Base-by-base conservation (phyloP, 2,113 vertebrate species). In the Tricholaema leucomelas region DNA sequence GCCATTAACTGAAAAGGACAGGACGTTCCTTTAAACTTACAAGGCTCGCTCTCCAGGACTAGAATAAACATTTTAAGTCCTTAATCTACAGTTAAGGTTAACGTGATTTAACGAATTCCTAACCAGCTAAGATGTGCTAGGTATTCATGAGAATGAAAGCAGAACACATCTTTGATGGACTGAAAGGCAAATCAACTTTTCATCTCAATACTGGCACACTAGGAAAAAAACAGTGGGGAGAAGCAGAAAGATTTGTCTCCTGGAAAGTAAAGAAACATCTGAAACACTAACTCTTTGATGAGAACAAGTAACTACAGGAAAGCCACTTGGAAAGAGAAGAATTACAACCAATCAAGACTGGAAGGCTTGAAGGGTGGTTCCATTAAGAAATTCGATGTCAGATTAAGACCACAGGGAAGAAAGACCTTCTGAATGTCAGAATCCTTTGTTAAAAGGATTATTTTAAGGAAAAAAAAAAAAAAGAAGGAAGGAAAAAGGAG, bases 81-180 rank as follows among this genome's bases (percentile, higher is more conserved):
- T 78, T 88, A 91, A 94, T 81, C 25, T 78, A 71, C 54, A 75
- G 61, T 75, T 88, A 86, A 86, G 24, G 96, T 96, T 97, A 97
- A 97, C 92, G 88, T 88, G 65, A 81, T 96, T 87, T 94, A 97
- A 96, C 73, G 87, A 91, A 95, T 75, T 95, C 78, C 81, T 95
- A 84, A 95, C 94, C 58, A 89, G 75, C 81, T 56, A 92, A 69
- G 3, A 87, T 93, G 92, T 11, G 38, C 70, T 1, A 1, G 81
- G 65, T 90, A 94, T 74, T 75, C 94, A 93, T 66, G 65, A 92
- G 61, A 87, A 87, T 6, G 6, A 63, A 81, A 92, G 46, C n/a
- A 91, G 80, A 95, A 83, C 15, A 91, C 14, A 61, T 30, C 70
- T 80, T 95, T 95, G 83, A 97, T 97, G 95, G 96, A 94, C 42